Percentiles rank a stretch among this genome's conserved stretches.
These are phyloP conservation scores for Galleria mellonella DNA, from an alignment of 1,140 invertebrate genomes.

Conservation along the genomic window DNA sequence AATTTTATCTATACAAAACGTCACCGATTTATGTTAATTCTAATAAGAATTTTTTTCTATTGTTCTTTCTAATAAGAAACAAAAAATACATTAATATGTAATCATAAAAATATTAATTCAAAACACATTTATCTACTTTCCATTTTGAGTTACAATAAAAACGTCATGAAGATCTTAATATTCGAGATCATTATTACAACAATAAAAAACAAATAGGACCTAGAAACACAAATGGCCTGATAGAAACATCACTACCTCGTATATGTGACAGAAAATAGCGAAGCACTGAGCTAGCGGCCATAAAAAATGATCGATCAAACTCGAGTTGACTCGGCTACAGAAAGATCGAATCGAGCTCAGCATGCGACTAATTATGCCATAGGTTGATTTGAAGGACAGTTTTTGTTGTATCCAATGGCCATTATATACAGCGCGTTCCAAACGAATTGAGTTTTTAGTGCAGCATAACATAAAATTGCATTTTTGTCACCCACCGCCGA, in stretches of 20 bases:
- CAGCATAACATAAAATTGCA: slow-evolving; percentile 58
- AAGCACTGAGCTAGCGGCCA: slow-evolving; percentile 3
- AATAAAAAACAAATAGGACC: slow-evolving; percentile 40
- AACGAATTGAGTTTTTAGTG: slow-evolving; percentile 55
- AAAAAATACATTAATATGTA: too few relatives aligned
- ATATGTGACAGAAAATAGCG: slow-evolving; percentile 21
- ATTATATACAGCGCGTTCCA: slow-evolving; percentile 32
- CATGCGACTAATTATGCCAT: slow-evolving; percentile 59
- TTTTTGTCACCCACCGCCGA: slow-evolving; percentile 57
- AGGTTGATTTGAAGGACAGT: slow-evolving; percentile 34
- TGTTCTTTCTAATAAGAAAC: too few relatives aligned
- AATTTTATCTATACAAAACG: too few relatives aligned
- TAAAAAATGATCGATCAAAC: neutral
- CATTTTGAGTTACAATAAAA: too few relatives aligned
- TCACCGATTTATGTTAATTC: too few relatives aligned
- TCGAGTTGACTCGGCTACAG: neutral
- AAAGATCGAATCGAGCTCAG: slow-evolving; percentile 18
- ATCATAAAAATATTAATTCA: too few relatives aligned
- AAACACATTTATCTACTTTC: too few relatives aligned
- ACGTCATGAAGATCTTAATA: neutral
- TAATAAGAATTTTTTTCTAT: too few relatives aligned
- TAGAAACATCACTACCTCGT: slow-evolving; percentile 43
- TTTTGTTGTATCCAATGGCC: slow-evolving; percentile 28
- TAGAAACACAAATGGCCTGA: slow-evolving; percentile 26
- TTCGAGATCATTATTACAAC: slow-evolving; percentile 35